A percentile compares a stretch with the other conserved stretches of the same genome.
Evolutionary conservation across 2,888 invertebrate species (phyloP).

Genomic region (Mycalesis mineus): DNA sequence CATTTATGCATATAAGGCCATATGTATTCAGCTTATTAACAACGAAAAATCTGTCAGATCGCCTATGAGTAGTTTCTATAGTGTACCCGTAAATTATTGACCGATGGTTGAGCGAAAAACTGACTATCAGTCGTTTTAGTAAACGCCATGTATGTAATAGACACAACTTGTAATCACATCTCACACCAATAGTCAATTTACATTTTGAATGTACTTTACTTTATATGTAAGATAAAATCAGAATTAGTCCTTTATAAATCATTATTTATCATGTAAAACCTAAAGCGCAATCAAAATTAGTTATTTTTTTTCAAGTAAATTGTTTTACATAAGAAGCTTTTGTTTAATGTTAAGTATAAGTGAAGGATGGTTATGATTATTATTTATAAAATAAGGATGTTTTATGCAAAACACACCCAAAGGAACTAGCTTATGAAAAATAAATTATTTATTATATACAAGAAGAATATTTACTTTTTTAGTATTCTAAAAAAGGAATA

Average conservation of each 20-base stretch:
- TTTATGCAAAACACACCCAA: background rate
- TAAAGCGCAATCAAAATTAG: too few species aligned
- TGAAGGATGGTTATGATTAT: background rate
- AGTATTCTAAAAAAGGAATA: background rate
- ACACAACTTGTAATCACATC: slow-evolving; percentile 18
- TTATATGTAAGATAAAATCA: too few species aligned
- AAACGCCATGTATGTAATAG: background rate
- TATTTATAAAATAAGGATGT: background rate
- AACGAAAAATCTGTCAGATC: slow-evolving; percentile 2
- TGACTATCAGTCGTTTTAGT: background rate
- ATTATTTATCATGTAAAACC: background rate
- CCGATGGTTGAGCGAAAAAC: background rate
- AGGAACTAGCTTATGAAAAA: background rate
- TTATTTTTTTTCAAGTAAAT: background rate
- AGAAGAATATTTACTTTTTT: background rate
- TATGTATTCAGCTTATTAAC: slow-evolving; percentile 4
- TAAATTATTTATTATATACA: background rate
- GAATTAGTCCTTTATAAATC: background rate
- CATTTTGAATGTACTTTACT: background rate
- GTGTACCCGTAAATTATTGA: background rate
- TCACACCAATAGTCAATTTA: slow-evolving; percentile 25
- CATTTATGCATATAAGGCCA: background rate
- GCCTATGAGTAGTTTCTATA: slow-evolving; percentile 1
- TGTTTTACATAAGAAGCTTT: background rate
- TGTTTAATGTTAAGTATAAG: slow-evolving; percentile 7